These are phyloP conservation scores for Toxotes chatareus DNA, from an alignment of 2,113 vertebrate genomes.

Conservation along the genomic window DNA sequence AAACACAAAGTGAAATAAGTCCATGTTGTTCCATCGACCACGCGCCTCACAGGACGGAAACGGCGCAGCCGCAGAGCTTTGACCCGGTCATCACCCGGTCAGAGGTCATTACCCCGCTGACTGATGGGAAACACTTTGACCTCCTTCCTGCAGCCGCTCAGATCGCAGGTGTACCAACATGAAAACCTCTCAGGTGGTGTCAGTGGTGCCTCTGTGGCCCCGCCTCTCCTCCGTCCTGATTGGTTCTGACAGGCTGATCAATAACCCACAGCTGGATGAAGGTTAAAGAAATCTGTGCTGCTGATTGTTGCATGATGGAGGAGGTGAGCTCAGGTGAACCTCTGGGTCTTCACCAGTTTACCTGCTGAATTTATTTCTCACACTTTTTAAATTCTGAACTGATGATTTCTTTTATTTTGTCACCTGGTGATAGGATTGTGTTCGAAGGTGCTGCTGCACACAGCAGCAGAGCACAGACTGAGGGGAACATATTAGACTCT, in stretches of 20 bases:
- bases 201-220: background rate
- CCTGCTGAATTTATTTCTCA: no score
- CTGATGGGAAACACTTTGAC: conserved; percentile 16
- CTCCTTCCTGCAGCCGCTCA: background rate
- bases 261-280: no score
- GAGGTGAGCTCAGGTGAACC: no score
- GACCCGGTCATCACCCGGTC: background rate
- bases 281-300: no score
- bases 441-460: no score
- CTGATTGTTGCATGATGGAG: no score
- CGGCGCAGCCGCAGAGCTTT: background rate
- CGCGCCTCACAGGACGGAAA: background rate
- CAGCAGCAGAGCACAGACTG: no score
- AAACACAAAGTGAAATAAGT: background rate
- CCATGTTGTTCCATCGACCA: background rate
- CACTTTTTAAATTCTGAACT: no score
- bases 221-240: background rate
- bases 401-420: no score
- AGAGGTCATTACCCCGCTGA: conserved; percentile 13
- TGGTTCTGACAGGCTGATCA: background rate
- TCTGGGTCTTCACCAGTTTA: no score
- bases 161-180: background rate
- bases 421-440: no score
- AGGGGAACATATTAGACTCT: no score
- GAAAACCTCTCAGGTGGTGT: background rate